Evolutionary conservation across 2,113 vertebrate genomes (phyloP).

Genomic region (Sinocyclocheilus anshuiensis): DNA sequence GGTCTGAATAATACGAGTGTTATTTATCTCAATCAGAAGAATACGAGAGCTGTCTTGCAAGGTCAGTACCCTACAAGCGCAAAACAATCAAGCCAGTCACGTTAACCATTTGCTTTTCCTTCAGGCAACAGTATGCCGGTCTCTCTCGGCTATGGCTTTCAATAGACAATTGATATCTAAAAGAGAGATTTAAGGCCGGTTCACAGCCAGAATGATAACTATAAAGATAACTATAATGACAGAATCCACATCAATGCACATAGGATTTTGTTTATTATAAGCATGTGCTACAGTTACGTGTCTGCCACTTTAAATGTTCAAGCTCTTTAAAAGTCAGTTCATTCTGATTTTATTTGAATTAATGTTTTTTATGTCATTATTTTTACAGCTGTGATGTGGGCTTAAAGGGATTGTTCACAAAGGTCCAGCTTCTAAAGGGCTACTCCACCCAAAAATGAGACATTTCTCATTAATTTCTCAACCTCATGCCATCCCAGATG

Average conservation of each 20-base stretch:
- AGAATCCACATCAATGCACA: not conserved
- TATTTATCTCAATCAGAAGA: conserved; percentile 25
- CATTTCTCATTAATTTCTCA: no score
- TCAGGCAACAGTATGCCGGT: not conserved
- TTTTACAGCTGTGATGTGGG: no score
- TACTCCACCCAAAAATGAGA: no score
- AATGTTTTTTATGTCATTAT: no score
- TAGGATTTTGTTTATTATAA: not conserved
- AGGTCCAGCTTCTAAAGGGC: no score
- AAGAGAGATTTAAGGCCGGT: not conserved
- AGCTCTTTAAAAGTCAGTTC: not conserved
- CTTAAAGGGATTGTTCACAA: no score
- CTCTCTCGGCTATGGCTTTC: not conserved
- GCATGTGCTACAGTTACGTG: not conserved
- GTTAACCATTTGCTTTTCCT: not conserved
- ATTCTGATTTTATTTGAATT: conserved; percentile 6
- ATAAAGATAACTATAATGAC: not conserved
- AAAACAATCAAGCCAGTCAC: conserved; percentile 9
- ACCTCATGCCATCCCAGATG: no score
- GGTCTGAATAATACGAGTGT: not conserved
- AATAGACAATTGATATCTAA: not conserved
- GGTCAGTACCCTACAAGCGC: not conserved
- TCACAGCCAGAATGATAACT: not conserved
- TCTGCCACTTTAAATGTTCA: not conserved
- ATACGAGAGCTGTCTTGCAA: conserved; percentile 21